Base-by-base conservation (phyloP, 2,888 invertebrate genomes). In the Gonocerus acuteangulatus region DNA sequence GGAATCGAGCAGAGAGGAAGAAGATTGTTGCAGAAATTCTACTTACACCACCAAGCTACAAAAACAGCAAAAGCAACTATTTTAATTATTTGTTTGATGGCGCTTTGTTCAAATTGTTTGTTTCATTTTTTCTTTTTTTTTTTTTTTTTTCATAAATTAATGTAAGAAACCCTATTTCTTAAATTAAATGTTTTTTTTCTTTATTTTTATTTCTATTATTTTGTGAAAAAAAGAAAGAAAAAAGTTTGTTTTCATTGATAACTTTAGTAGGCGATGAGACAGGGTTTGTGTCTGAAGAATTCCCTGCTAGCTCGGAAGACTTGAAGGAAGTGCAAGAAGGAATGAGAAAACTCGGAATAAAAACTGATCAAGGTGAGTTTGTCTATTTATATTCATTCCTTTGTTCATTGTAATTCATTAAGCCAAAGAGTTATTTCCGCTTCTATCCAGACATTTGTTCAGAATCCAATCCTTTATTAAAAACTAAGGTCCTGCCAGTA, bases 301-400 rank as follows among this genome's bases (percentile, higher is more conserved):
- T 56, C 18, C 56, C 44, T 18, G 56, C 56, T 16, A 56, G 56
- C 27, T 56, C 56, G 13, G 56, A 56, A 70, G 85, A 85, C 72
- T 76, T 85, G 71, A 82, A 82, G 71, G 85, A 87, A 74, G 85
- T 85, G 65, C 82, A 83, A 71, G 84, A 86, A 71, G 86, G 85
- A 71, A 85, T 88, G 82, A 81, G 84, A 75, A 83, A 83, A 74
- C 78, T 88, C 67, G 83, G 83, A 68, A 79, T 83, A 72, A 79
- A 80, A 70, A 77, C 81, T 60, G 61, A 64, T 36, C 62, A 77
- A 74, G 78, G 80, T 78, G 73, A 80, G 79, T 79, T 21, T 23
- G 27, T n/a, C n/a, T n/a, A 13, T 36, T 15, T 3, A 49, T 32
- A 23, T 48, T 49, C 44, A 19, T 23, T 27, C 23, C 60, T 18